Evolutionary conservation across 2,888 invertebrate genomes (phyloP).

Genomic region (Baccha elongata): DNA sequence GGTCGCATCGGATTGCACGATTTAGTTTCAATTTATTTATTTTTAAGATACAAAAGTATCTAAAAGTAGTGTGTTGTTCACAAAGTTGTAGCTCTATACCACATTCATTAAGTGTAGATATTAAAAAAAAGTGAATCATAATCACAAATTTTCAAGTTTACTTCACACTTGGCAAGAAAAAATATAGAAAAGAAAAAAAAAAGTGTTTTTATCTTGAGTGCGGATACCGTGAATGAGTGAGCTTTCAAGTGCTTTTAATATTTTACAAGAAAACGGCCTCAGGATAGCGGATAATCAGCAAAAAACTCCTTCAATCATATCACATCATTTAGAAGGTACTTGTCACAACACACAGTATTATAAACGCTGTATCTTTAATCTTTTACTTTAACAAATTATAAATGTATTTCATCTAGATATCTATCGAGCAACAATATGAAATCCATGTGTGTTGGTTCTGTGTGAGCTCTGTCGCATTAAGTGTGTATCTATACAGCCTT

Average conservation of each 20-base stretch:
- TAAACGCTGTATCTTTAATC: slow-evolving; percentile 21
- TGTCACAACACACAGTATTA: slow-evolving; percentile 31
- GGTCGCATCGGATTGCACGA: slow-evolving; percentile 62
- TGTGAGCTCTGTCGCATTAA: slow-evolving; percentile 55
- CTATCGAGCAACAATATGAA: slow-evolving; percentile 9
- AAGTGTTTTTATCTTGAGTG: slow-evolving; percentile 66
- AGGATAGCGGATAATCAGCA: slow-evolving; percentile 72
- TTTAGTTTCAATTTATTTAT: slow-evolving; percentile 27
- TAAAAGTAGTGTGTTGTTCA: slow-evolving; percentile 40
- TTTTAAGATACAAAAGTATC: slow-evolving; percentile 43
- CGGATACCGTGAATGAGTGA: slow-evolving; percentile 58
- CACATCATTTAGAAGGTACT: slow-evolving; percentile 70
- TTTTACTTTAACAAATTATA: slow-evolving; percentile 23
- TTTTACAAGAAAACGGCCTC: slow-evolving; percentile 61
- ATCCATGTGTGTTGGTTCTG: slow-evolving; percentile 46
- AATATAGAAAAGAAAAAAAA: slow-evolving; percentile 8
- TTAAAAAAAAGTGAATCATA: slow-evolving; percentile 66
- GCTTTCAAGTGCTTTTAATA: slow-evolving; percentile 49
- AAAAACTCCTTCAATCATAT: slow-evolving; percentile 64
- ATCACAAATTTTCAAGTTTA: slow-evolving; percentile 60
- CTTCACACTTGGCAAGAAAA: slow-evolving; percentile 27
- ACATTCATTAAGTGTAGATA: slow-evolving; percentile 40
- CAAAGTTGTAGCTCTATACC: slow-evolving; percentile 33
- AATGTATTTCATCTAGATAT: slow-evolving; percentile 31
- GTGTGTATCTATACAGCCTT: slow-evolving; percentile 12